Base-by-base conservation (phyloP, 1,140 invertebrate genomes). In the Anastrepha ludens region DNA sequence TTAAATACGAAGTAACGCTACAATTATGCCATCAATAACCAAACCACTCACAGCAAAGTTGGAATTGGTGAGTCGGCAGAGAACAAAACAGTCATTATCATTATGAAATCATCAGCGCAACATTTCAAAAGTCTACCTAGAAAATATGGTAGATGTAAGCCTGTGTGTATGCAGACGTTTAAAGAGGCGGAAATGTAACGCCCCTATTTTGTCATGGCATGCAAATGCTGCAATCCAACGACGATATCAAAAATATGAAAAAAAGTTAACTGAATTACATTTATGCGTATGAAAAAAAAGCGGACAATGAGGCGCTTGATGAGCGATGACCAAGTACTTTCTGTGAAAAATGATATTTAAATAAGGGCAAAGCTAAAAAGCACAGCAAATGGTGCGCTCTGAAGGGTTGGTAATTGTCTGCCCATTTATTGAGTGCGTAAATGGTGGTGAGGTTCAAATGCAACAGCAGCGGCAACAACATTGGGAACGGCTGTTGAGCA, bases 401-500 rank as follows among this genome's bases (percentile, higher is more conserved):
- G 5, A 74, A 74, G 67, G 67, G 67, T 74, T 74, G 67, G 41
- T 74, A 41, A 74, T 74, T 74, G 41, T 47, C 67, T 44, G 67
- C 44, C 67, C 39, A 74, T 74, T 74, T 47, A 47, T 41, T 44
- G 15, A 17, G 67, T 8, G 41, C 67, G 67, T 74, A 44, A 39
- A 47, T 47, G 67, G 11, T 2, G 39, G 67, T 44, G 44, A 6
- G 0, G 67, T 13, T 44, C 41, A 44, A 74, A 1, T 74, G 41
- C 67, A 47, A 17, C 67, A 47, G 44, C 39, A 6, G 41, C 41
- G 47, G 4, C 15, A 15, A 74, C 41, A 74, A 41, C 67, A 47
- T 74, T 74, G 15, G 67, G 15, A 47, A 74, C 39, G 67, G 41
- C 44, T 74, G 67, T 74, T 44, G 41, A 74, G 15, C 67, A n/a